Evolutionary conservation across 2,888 invertebrate species (phyloP).

Genomic region (Lomographa bimaculata): DNA sequence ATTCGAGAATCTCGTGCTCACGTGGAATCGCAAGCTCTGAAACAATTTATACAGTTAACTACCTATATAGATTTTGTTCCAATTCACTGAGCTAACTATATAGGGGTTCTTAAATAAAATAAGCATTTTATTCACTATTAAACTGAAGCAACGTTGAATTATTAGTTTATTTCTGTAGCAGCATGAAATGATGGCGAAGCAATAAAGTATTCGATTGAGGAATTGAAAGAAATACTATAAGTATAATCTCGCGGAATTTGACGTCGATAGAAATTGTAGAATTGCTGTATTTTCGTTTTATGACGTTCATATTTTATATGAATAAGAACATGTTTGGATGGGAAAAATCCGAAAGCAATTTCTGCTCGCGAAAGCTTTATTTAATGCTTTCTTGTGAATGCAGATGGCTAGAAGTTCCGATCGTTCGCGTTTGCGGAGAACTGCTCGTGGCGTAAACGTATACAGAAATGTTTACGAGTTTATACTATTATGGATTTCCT

Average conservation of each 20-base stretch:
- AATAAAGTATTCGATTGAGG: constrained; percentile 4
- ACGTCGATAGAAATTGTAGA: constrained; percentile 8
- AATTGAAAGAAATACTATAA: constrained; percentile 8
- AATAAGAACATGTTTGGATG: constrained; percentile 22
- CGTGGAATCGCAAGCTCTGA: constrained; percentile 1
- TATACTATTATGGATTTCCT: constrained; percentile 1
- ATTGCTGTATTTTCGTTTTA: constrained; percentile 18
- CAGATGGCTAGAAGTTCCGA: constrained; percentile 24
- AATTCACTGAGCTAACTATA: no score
- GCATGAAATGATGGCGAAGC: not conserved
- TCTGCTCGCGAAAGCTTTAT: constrained; percentile 31
- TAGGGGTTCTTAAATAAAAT: no score
- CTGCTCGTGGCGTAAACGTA: constrained; percentile 6
- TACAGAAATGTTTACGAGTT: constrained; percentile 1
- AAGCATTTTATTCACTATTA: not conserved
- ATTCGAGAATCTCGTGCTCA: constrained; percentile 7
- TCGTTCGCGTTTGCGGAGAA: constrained; percentile 8
- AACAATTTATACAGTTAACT: constrained; percentile 4
- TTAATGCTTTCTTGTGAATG: constrained; percentile 25
- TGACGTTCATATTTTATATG: constrained; percentile 19
- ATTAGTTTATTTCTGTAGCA: constrained; percentile 4
- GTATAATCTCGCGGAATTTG: constrained; percentile 6
- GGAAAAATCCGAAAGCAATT: constrained; percentile 33
- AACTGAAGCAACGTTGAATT: no score
- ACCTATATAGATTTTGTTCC: no score